These are phyloP conservation scores for Hydractinia echinata DNA, from an alignment of 30 jellyfish, hydroid and myxozoan genomes.

Conservation along the genomic window DNA sequence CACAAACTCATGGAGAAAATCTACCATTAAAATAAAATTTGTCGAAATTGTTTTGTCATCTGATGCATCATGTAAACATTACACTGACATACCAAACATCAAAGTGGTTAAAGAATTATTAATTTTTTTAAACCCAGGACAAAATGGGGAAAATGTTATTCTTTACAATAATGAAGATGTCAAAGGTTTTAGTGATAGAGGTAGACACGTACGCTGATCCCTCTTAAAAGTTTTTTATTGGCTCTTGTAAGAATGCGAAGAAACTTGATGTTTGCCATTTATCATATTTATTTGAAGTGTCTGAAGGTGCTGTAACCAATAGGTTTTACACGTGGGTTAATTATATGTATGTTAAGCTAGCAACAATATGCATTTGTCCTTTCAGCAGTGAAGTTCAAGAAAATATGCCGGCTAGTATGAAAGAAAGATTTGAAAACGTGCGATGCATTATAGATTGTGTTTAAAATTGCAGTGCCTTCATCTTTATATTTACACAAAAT, in stretches of 20 bases:
- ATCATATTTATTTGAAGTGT: neutral
- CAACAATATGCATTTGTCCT: conserved; percentile 4
- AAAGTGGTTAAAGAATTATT: neutral
- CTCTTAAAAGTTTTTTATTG: conserved; percentile 10
- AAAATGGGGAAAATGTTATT: conserved; percentile 15
- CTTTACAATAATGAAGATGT: neutral
- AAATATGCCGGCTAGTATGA: conserved; percentile 5
- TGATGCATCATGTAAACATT: neutral
- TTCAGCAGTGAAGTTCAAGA: neutral
- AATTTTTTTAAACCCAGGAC: conserved; percentile 1
- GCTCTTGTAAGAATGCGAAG: too few species aligned
- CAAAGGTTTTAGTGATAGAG: too few species aligned
- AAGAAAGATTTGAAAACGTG: neutral
- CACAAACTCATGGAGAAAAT: neutral
- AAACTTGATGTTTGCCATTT: neutral
- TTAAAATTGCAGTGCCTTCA: too few species aligned
- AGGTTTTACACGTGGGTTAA: conserved; percentile 3
- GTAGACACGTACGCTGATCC: conserved; percentile 14
- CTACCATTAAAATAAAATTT: too few species aligned
- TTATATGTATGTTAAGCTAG: conserved; percentile 3
- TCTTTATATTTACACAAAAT: too few species aligned
- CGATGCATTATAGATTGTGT: conserved; percentile 16
- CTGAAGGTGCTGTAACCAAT: conserved; percentile 20
- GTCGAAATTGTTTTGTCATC: conserved; percentile 6
- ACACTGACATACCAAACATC: conserved; percentile 4